Conservation (phyloP, 2,888 invertebrate genomes). For the Drosophila rellima region DNA sequence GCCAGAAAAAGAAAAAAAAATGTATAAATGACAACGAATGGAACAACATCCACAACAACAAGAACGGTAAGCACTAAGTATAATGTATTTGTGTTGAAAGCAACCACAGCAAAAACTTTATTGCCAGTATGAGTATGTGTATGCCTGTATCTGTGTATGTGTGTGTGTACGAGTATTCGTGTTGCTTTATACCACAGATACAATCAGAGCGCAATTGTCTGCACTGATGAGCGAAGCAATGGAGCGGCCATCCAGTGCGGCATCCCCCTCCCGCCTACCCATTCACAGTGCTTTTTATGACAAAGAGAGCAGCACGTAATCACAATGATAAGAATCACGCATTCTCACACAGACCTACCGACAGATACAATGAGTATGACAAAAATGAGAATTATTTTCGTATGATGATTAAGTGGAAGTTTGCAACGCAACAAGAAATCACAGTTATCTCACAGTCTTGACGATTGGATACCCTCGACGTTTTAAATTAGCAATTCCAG, state of each 20-base stretch:
- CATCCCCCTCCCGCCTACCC: slow-evolving; percentile 21
- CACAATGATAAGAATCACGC: slow-evolving; percentile 78
- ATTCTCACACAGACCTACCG: slow-evolving; percentile 49
- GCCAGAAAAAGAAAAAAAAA: slow-evolving; percentile 16
- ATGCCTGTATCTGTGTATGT: slow-evolving; percentile 7
- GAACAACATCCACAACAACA: slow-evolving; percentile 23
- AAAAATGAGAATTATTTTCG: slow-evolving; percentile 53
- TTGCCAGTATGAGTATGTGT: slow-evolving; percentile 50
- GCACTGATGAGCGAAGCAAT: slow-evolving; percentile 73
- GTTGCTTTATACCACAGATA: slow-evolving; percentile 56
- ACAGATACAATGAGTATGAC: slow-evolving; percentile 41
- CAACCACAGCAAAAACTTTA: slow-evolving; percentile 76
- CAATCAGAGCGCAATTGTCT: slow-evolving; percentile 79
- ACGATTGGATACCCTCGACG: slow-evolving; percentile 21
- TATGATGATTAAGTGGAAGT: slow-evolving; percentile 67
- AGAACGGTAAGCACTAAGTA: slow-evolving; percentile 66
- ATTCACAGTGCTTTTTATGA: slow-evolving; percentile 61
- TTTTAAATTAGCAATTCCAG: no score
- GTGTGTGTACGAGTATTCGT: slow-evolving; percentile 24
- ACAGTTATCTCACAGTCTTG: neutral
- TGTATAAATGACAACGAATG: slow-evolving; percentile 39
- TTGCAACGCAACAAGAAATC: slow-evolving; percentile 19
- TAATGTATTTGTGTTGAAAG: slow-evolving; percentile 78
- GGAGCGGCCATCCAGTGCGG: slow-evolving; percentile 49
- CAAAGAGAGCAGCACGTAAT: slow-evolving; percentile 73